Conservation (phyloP, 2,113 vertebrate species). For the Haliaeetus leucogaster region DNA sequence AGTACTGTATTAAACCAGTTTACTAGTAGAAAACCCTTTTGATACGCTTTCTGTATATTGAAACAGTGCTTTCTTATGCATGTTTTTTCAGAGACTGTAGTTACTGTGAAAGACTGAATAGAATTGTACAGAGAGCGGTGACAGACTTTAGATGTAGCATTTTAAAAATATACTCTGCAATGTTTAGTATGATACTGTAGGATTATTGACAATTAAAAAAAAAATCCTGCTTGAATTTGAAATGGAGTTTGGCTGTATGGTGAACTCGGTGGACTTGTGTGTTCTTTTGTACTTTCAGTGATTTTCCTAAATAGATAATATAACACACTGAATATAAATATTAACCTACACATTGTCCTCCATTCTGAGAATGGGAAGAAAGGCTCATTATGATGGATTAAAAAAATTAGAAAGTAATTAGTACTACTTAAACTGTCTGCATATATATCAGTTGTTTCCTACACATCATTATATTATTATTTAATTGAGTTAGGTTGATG, state of each 20-base stretch:
- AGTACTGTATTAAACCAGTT: neutral
- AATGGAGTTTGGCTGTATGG: neutral
- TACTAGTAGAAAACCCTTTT: neutral
- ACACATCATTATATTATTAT: slow-evolving; percentile 42
- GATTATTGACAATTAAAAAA: neutral
- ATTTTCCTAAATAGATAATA: neutral
- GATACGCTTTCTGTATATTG: neutral
- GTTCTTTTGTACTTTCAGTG: neutral
- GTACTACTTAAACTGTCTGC: slow-evolving; percentile 31
- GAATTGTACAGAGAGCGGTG: neutral
- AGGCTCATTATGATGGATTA: slow-evolving; percentile 43
- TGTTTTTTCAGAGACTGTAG: neutral
- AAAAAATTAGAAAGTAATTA: slow-evolving; percentile 59
- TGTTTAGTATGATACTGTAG: neutral
- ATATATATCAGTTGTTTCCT: slow-evolving; percentile 43
- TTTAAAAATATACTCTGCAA: neutral
- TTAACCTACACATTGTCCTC: neutral
- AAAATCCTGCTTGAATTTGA: neutral
- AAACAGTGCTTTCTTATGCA: neutral
- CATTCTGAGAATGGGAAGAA: slow-evolving; percentile 5
- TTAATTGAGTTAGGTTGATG: slow-evolving; percentile 69
- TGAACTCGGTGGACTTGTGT: neutral
- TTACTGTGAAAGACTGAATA: neutral
- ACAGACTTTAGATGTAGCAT: neutral
- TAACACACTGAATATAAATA: neutral